Percentiles rank a stretch among this genome's conserved stretches.
Conservation (phyloP, 2,888 invertebrate genomes). For the Tetanocera ferruginea region DNA sequence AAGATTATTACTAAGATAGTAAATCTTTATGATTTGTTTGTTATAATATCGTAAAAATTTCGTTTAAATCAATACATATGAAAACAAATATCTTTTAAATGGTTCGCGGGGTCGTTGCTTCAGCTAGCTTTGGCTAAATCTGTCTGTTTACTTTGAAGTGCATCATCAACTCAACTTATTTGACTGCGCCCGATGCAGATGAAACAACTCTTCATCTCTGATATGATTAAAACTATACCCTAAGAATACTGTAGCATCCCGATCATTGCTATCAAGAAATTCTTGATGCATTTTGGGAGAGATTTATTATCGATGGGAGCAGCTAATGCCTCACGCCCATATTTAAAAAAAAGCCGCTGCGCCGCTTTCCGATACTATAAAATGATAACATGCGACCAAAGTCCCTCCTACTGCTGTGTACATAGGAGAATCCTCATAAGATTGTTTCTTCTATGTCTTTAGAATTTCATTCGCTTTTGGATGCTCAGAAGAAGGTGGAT, state of each 20-base stretch:
- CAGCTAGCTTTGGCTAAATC: constrained; percentile 17
- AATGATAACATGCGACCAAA: constrained; percentile 18
- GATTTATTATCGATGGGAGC: constrained; percentile 65
- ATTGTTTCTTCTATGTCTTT: constrained; percentile 8
- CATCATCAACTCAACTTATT: constrained; percentile 26
- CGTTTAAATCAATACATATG: too few relatives aligned
- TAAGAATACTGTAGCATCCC: constrained; percentile 2
- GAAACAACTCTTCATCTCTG: constrained; percentile 59
- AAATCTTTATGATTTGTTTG: too few relatives aligned
- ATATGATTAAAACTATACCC: constrained; percentile 67
- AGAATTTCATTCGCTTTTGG: not conserved
- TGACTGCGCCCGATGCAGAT: constrained; percentile 29
- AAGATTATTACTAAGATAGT: too few relatives aligned
- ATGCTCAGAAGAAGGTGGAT: constrained; percentile 14
- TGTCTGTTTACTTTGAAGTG: too few relatives aligned
- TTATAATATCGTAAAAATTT: too few relatives aligned
- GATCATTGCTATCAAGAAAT: constrained; percentile 18
- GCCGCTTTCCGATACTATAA: constrained; percentile 1
- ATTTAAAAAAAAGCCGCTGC: constrained; percentile 51
- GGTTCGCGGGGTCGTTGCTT: too few relatives aligned
- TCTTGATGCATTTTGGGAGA: constrained; percentile 55
- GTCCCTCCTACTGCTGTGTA: constrained; percentile 22
- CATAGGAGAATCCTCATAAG: not conserved
- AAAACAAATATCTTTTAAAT: too few relatives aligned
- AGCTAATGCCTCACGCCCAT: constrained; percentile 69